phyloP scores from a whole-genome alignment of 1,140 invertebrate species.

The Drosophila nikananu region DNA sequence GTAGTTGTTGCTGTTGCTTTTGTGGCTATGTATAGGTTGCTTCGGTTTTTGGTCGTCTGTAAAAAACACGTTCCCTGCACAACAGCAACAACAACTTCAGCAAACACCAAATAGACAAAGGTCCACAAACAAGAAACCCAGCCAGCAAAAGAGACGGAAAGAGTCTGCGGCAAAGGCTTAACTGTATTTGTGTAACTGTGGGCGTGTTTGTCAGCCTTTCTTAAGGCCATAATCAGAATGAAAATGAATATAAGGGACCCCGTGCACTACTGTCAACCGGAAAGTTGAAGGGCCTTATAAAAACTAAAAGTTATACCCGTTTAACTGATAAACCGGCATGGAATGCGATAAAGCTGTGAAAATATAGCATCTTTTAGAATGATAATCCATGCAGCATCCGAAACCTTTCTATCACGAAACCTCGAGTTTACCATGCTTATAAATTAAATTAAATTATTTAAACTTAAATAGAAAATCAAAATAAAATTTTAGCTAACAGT shows the following conservation, averaged over 20 bases:
- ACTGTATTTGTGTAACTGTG: slow-evolving; percentile 8
- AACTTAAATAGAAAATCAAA: neutral
- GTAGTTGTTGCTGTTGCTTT: slow-evolving; percentile 33
- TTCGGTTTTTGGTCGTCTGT: slow-evolving; percentile 56
- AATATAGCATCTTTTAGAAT: neutral
- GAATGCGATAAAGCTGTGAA: neutral
- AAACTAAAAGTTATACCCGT: slow-evolving; percentile 10
- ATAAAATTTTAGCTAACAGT: neutral
- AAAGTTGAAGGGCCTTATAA: slow-evolving; percentile 56
- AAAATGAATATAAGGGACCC: slow-evolving; percentile 24
- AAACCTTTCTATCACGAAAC: neutral
- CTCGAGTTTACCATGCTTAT: too few species aligned
- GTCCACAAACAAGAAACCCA: slow-evolving; percentile 46
- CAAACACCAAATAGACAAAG: slow-evolving; percentile 33
- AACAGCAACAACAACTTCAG: slow-evolving; percentile 12
- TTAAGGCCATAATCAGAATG: slow-evolving; percentile 56
- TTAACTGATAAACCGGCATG: neutral
- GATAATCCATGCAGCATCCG: neutral
- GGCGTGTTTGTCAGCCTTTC: slow-evolving; percentile 51
- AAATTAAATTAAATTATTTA: neutral
- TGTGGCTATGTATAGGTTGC: slow-evolving; percentile 47
- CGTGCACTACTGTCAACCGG: slow-evolving; percentile 38
- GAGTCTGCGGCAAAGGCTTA: neutral
- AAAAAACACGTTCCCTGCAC: slow-evolving; percentile 72
- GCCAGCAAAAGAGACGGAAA: slow-evolving; percentile 10